Conservation (phyloP, 2,797 vertebrate species). For the Mormyrops attenuatus region DNA sequence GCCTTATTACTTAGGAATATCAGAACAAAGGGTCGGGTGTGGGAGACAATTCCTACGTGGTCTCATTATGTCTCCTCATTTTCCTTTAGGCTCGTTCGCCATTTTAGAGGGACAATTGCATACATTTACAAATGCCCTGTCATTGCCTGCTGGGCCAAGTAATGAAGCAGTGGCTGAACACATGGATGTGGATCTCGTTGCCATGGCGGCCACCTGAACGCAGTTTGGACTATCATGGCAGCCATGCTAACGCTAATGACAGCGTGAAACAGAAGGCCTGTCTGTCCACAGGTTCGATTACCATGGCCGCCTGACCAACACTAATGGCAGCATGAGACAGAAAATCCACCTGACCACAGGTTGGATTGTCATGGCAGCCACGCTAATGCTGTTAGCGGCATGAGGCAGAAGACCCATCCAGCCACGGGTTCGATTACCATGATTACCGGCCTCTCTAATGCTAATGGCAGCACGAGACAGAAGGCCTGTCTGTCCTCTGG, state of each 20-base stretch:
- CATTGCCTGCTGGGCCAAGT: conserved; percentile 40
- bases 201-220: conserved; percentile 43
- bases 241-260: conserved; percentile 33
- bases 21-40: conserved; percentile 22
- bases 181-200: conserved; percentile 40
- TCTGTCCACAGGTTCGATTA: background rate
- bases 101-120: conserved; percentile 29
- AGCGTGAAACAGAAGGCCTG: conserved; percentile 22
- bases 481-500: conserved; percentile 39
- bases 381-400: conserved; percentile 22
- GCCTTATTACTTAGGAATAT: background rate
- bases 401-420: conserved; percentile 18
- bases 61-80: conserved; percentile 38
- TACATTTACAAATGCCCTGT: conserved; percentile 28
- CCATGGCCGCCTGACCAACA: no score
- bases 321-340: background rate
- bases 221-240: conserved; percentile 42
- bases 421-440: background rate
- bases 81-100: conserved; percentile 32
- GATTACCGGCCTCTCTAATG: background rate
- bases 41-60: conserved; percentile 31
- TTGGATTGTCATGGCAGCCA: background rate
- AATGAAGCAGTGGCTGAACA: conserved; percentile 43
- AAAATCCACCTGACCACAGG: conserved; percentile 4
- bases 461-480: conserved; percentile 37